Evolutionary conservation across 1,140 invertebrate species (phyloP).

Genomic region (Cydia strobilella): DNA sequence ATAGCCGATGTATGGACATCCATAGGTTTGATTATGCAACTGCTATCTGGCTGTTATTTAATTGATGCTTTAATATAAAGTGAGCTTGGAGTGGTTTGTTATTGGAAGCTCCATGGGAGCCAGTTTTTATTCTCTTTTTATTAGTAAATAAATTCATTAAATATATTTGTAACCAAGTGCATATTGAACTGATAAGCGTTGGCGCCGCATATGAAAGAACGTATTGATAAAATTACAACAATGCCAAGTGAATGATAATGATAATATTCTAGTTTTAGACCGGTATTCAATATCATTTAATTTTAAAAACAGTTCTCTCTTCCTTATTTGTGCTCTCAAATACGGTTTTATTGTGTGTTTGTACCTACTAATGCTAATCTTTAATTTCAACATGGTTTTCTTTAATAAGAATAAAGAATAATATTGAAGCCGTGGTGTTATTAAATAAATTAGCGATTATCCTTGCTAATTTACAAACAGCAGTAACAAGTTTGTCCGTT

Average conservation of each 20-base stretch:
- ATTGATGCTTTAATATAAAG: constrained; percentile 42
- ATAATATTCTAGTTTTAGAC: constrained; percentile 54
- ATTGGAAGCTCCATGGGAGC: constrained; percentile 19
- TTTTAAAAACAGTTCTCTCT: too few species aligned
- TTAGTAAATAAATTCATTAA: constrained; percentile 16
- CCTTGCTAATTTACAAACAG: constrained; percentile 12
- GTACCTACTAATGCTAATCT: background rate
- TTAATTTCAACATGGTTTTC: background rate
- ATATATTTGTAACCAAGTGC: constrained; percentile 12
- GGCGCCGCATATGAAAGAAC: constrained; percentile 61
- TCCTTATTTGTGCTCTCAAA: background rate
- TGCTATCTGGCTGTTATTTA: constrained; percentile 42
- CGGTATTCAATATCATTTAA: background rate
- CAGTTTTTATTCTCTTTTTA: constrained; percentile 2
- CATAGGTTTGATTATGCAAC: constrained; percentile 43
- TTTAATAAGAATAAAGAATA: background rate
- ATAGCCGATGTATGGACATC: constrained; percentile 13
- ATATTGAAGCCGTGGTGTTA: background rate
- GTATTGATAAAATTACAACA: constrained; percentile 42
- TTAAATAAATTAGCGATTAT: constrained; percentile 10
- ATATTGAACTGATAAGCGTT: constrained; percentile 51
- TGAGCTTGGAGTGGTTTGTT: constrained; percentile 34
- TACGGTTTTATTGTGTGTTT: background rate
- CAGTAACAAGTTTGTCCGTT: constrained; percentile 48
- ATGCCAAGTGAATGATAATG: constrained; percentile 51